A percentile compares a stretch with the other conserved stretches of the same genome.
phyloP scores from a whole-genome alignment of 2,888 invertebrate genomes.

The Sarcophaga rosellei region DNA sequence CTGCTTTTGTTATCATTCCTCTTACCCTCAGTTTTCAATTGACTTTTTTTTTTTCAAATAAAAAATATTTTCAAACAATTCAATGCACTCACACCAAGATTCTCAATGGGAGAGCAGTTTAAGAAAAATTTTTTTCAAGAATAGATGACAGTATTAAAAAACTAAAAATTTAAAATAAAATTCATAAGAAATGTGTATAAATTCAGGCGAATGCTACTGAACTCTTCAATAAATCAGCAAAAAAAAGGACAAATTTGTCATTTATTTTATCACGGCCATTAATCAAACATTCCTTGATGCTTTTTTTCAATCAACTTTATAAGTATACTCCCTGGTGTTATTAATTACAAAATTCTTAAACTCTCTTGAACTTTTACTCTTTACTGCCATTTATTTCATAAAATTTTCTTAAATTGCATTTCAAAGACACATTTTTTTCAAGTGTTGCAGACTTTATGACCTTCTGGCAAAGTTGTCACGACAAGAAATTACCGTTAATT shows the following conservation, averaged over 20 bases:
- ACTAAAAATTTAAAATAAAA: too few species aligned
- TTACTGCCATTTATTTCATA: not conserved
- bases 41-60: not conserved
- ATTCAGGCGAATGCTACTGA: too few species aligned
- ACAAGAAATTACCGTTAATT: constrained; percentile 37
- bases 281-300: constrained; percentile 34
- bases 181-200: too few species aligned
- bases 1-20: not conserved
- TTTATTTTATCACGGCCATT: constrained; percentile 3
- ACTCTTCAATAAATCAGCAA: too few species aligned
- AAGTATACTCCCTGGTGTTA: constrained; percentile 34
- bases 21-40: not conserved
- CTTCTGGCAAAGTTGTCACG: constrained; percentile 12
- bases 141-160: too few species aligned
- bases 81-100: too few species aligned
- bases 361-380: too few species aligned
- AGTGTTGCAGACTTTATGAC: not conserved
- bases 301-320: constrained; percentile 22
- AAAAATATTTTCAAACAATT: too few species aligned
- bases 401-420: not conserved
- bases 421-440: not conserved
- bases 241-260: too few species aligned
- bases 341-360: constrained; percentile 46
- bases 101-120: too few species aligned
- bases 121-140: too few species aligned